A percentile compares a stretch with the other conserved stretches of the same genome.
Evolutionary conservation across 2,113 vertebrate genomes (phyloP).

Genomic region (Cephalophus harveyi): DNA sequence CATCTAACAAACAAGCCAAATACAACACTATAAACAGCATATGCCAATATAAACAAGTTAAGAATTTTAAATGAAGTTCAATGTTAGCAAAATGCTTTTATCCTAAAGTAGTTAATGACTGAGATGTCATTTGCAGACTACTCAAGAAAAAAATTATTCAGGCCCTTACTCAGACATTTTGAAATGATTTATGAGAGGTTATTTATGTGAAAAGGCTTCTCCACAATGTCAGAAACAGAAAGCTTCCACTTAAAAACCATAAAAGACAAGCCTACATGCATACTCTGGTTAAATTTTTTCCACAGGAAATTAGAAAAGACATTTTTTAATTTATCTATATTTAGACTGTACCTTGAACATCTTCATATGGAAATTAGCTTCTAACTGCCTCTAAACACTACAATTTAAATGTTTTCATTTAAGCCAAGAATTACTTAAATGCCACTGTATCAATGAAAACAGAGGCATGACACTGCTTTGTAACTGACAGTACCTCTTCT

Average conservation of each 20-base stretch:
- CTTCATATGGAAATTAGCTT: constrained; percentile 25
- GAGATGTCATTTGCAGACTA: constrained; percentile 57
- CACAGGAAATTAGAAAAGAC: constrained; percentile 42
- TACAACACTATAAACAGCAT: constrained; percentile 36
- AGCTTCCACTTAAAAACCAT: constrained; percentile 45
- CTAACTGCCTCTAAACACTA: constrained; percentile 45
- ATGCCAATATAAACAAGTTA: constrained; percentile 58
- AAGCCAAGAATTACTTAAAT: constrained; percentile 46
- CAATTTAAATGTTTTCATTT: constrained; percentile 49
- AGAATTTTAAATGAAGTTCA: constrained; percentile 27
- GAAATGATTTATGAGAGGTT: constrained; percentile 60
- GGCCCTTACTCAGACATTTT: constrained; percentile 41
- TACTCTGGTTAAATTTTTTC: neutral
- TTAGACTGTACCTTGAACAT: constrained; percentile 34
- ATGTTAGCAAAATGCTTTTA: constrained; percentile 47
- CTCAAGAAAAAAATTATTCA: constrained; percentile 55
- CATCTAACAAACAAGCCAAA: constrained; percentile 51
- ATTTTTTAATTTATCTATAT: constrained; percentile 30
- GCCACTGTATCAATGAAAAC: constrained; percentile 3
- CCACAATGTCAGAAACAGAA: constrained; percentile 57
- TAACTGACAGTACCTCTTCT: neutral
- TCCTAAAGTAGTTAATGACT: constrained; percentile 56
- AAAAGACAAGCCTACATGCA: constrained; percentile 17
- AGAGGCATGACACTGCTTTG: neutral
- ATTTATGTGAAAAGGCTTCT: constrained; percentile 55